Conservation (phyloP, 2,113 vertebrate species). For the Glaucomys volans region DNA sequence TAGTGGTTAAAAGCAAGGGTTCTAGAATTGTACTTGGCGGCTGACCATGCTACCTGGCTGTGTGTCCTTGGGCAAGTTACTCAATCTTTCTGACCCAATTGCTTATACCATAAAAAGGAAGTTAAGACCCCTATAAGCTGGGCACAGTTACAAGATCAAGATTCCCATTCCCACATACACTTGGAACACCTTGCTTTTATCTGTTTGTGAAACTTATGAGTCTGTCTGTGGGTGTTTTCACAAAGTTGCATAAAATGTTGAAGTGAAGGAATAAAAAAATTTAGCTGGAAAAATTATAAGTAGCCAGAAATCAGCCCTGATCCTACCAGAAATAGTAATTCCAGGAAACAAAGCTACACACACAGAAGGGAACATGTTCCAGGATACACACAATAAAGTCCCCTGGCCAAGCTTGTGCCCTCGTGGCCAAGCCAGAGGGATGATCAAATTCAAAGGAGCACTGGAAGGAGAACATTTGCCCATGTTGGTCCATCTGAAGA, state of each 20-base stretch:
- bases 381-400: constrained; percentile 62
- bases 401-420: constrained; percentile 32
- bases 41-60: neutral
- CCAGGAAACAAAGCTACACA: constrained; percentile 57
- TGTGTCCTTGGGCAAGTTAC: neutral
- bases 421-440: constrained; percentile 14
- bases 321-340: constrained; percentile 72
- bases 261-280: constrained; percentile 58
- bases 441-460: constrained; percentile 18
- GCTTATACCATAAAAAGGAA: neutral
- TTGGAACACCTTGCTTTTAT: neutral
- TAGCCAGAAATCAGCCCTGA: constrained; percentile 54
- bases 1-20: neutral
- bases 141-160: neutral
- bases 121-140: neutral
- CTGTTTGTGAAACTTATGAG: neutral
- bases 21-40: neutral
- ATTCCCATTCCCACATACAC: neutral
- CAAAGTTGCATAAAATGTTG: constrained; percentile 37
- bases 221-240: constrained; percentile 28
- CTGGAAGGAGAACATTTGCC: neutral
- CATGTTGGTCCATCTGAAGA: neutral
- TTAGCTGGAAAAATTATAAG: constrained; percentile 69
- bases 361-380: constrained; percentile 47
- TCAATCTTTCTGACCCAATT: neutral